These are phyloP conservation scores for Spheniscus mendiculus DNA, from an alignment of 2,113 vertebrate genomes.

Conservation along the genomic window DNA sequence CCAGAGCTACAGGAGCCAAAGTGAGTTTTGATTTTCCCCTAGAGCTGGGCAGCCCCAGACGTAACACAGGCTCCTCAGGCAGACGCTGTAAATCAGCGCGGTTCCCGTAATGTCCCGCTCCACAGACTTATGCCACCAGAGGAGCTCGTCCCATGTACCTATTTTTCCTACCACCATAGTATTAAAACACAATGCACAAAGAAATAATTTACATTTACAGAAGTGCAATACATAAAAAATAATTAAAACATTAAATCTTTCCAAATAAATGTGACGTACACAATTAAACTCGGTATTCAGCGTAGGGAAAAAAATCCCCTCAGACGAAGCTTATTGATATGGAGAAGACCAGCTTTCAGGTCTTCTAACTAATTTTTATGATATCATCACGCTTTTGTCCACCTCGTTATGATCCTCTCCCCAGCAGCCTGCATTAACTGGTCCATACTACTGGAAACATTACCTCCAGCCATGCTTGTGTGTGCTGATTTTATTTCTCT, in stretches of 20 bases:
- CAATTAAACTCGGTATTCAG: conserved; percentile 56
- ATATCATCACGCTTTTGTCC: neutral
- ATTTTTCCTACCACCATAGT: neutral
- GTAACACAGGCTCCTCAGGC: neutral
- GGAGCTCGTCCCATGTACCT: neutral
- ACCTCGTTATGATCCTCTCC: neutral
- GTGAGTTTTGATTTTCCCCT: neutral
- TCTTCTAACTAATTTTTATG: neutral
- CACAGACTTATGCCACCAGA: neutral
- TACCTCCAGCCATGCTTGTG: neutral
- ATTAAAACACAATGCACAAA: neutral
- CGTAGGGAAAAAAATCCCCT: neutral
- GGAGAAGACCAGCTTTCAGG: conserved; percentile 10
- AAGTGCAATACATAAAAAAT: conserved; percentile 44
- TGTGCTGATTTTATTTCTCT: conserved; percentile 52
- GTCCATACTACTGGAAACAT: neutral
- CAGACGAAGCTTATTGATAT: neutral
- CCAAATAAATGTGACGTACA: conserved; percentile 33
- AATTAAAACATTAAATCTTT: conserved; percentile 69
- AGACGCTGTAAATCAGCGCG: neutral
- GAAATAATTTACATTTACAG: conserved; percentile 37
- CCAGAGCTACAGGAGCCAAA: neutral
- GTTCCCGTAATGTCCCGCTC: neutral
- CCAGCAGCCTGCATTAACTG: neutral
- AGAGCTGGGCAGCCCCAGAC: neutral